Percentiles rank a stretch among this genome's conserved stretches.
Evolutionary conservation across 1,140 invertebrate genomes (phyloP).

Genomic region (Meloidogyne hapla): DNA sequence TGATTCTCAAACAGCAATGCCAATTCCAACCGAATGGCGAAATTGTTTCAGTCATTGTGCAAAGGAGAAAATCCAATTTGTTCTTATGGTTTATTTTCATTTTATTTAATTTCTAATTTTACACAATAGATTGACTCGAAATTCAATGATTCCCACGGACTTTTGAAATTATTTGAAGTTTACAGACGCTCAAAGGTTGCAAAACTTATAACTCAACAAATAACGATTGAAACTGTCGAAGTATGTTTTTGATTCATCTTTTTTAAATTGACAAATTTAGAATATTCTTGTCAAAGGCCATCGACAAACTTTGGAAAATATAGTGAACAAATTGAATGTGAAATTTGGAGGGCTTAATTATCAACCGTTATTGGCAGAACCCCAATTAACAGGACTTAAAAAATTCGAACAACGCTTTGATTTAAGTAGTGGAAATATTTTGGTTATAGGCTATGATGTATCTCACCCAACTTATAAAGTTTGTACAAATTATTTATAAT

Average conservation of each 20-base stretch:
- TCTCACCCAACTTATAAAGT: neutral
- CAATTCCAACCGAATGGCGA: neutral
- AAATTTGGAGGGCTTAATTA: constrained; percentile 28
- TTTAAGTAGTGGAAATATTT: constrained; percentile 15
- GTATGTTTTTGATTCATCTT: neutral
- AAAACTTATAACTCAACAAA: constrained; percentile 25
- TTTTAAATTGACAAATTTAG: neutral
- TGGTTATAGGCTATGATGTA: constrained; percentile 18
- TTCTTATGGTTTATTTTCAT: constrained; percentile 14
- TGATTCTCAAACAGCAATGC: neutral
- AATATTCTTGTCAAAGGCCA: constrained; percentile 19
- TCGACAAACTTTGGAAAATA: constrained; percentile 22
- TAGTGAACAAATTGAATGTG: constrained; percentile 24
- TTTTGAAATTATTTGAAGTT: constrained; percentile 22
- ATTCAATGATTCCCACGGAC: constrained; percentile 10
- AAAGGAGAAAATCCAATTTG: constrained; percentile 8
- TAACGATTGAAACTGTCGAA: constrained; percentile 15
- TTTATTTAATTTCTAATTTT: neutral
- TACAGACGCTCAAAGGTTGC: neutral
- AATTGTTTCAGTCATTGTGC: constrained; percentile 3
- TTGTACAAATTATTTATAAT: constrained; percentile 5
- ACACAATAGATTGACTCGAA: neutral
- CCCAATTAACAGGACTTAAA: neutral
- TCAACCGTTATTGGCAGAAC: constrained; percentile 11
- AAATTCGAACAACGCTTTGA: neutral